Evolutionary conservation across 2,888 invertebrate genomes (phyloP).

Genomic region (Tipula confusa): DNA sequence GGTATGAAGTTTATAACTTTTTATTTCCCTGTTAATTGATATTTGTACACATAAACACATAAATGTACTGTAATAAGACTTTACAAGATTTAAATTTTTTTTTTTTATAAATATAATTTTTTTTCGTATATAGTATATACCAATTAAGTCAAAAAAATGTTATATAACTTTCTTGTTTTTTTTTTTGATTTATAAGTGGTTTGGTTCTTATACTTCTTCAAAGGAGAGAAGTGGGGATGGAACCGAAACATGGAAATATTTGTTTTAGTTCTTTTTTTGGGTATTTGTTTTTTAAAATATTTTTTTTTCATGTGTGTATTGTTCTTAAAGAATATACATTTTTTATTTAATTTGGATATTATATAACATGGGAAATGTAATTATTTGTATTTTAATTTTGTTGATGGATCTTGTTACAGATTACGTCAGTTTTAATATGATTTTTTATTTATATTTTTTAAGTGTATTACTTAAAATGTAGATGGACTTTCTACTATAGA

Average conservation of each 20-base stretch:
- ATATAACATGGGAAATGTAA: not conserved
- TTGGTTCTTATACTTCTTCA: not conserved
- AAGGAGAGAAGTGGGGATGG: not conserved
- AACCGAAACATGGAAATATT: not conserved
- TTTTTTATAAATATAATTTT: not conserved
- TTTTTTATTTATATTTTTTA: no score
- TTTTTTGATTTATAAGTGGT: conserved; percentile 12
- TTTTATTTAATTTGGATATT: not conserved
- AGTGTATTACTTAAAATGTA: no score
- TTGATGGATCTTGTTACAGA: not conserved
- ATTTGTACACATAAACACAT: not conserved
- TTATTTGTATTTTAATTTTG: not conserved
- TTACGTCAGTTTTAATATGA: not conserved
- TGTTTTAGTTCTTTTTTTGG: not conserved
- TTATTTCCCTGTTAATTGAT: not conserved
- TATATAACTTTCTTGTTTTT: not conserved
- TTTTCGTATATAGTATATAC: not conserved
- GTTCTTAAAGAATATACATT: not conserved
- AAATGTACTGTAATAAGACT: not conserved
- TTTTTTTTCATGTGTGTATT: not conserved
- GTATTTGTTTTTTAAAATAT: not conserved
- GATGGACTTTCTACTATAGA: no score
- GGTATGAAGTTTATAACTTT: not conserved
- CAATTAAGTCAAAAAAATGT: not conserved
- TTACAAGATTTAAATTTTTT: not conserved